Percentiles rank a stretch among this genome's conserved stretches.
Evolutionary conservation across 2,888 invertebrate genomes (phyloP).

Genomic region (Lysandra bellargus): DNA sequence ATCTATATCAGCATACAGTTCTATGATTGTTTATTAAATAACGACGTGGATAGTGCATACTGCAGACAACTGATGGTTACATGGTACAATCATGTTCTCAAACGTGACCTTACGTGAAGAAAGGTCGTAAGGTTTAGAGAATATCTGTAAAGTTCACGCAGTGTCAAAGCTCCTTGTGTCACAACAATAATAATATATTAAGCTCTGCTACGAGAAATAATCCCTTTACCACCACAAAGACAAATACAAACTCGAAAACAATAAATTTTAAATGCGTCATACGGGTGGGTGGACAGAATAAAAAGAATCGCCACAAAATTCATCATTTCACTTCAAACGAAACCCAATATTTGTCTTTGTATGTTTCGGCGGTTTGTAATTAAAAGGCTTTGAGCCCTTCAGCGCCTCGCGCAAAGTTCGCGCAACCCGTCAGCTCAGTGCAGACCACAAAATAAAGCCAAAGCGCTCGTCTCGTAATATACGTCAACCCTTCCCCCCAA

Average conservation of each 20-base stretch:
- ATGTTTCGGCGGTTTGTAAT: conserved; percentile 21
- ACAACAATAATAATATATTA: background rate
- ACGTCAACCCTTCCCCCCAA: background rate
- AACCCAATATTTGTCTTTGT: conserved; percentile 27
- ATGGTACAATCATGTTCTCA: too few species aligned
- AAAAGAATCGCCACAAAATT: conserved; percentile 1
- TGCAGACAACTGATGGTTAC: too few species aligned
- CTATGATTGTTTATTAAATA: too few species aligned
- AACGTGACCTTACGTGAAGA: too few species aligned
- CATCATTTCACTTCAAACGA: conserved; percentile 21
- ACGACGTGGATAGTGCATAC: too few species aligned
- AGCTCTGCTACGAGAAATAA: background rate
- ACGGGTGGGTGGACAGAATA: background rate
- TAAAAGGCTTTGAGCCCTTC: conserved; percentile 24
- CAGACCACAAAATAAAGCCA: conserved; percentile 17
- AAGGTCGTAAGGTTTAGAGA: too few species aligned
- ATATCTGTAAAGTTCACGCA: background rate
- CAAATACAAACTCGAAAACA: conserved; percentile 3
- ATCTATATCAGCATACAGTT: too few species aligned
- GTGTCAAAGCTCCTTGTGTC: background rate
- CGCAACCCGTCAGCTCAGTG: background rate
- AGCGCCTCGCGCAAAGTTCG: conserved; percentile 1
- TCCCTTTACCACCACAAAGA: conserved; percentile 8
- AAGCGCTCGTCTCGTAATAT: conserved; percentile 1
- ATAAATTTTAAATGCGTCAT: conserved; percentile 8